Evolutionary conservation across 2,797 vertebrate genomes (phyloP), one percentile per base, ranked within the genome.

Genomic region (Melanotaenia pygmaea): DNA sequence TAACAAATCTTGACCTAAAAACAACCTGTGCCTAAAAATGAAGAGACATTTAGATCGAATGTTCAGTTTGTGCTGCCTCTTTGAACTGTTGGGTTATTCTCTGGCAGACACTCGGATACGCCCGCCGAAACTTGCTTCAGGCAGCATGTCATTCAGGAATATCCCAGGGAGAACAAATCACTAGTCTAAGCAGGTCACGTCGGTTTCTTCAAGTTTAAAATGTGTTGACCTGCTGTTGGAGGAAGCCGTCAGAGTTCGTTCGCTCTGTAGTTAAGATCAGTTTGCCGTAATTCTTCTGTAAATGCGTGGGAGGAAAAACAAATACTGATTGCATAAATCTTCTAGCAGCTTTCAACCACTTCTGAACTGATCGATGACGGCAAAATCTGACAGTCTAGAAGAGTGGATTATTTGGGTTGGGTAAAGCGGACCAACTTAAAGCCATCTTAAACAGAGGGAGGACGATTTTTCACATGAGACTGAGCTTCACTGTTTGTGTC

Each of bases 21-120:
- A 75, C 63, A 80, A 65, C 73, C 74, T 51, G 62, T 71, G 82
- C 76, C 50, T 72, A 88, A 88, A 77, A 30, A 64, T 13, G 3
- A 73, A 77, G 14, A 30, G 12, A 58, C 67, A 60, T 13, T 11
- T 47, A 68, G 1, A 59, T 59, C 58, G 30, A 75, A 64, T 35
- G 43, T 69, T 80, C 51, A 7, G 60, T 68, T 85, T 81, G 62
- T 76, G 71, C 77, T 64, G 81, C 77, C 82, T 74, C 66, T 73
- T 63, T 85, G 80, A 84, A 73, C 56, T 32, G 62, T 62, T 57
- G 30, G 40, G 40, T 57, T 64, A 37, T 76, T 73, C 61, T 37
- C 66, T 24, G 37, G 77, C 86, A 71, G 61, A 57, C 22, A 22
- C 13, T 26, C 13, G 3, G 11, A 24, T 13, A 6, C 45, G 4